Conservation (phyloP, 2,113 vertebrate species). For the Taurulus bubalis region DNA sequence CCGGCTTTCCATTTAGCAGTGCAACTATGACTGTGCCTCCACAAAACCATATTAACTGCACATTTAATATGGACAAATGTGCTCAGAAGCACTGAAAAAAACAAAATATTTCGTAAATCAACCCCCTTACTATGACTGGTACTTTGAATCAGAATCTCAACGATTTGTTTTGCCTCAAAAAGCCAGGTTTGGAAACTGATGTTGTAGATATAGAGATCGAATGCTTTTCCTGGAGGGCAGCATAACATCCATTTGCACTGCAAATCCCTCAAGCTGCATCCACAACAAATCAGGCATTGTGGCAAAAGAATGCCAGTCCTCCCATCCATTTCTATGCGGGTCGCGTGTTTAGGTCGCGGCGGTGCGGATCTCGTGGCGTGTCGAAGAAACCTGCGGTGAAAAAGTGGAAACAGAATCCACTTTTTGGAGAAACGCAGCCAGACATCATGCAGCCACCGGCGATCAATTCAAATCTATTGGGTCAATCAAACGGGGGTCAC, state of each 20-base stretch:
- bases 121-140: background rate
- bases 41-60: background rate
- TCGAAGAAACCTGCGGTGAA: too few relatives aligned
- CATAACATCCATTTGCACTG: constrained; percentile 13
- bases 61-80: background rate
- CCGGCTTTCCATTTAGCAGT: background rate
- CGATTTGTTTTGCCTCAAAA: constrained; percentile 20
- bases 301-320: too few relatives aligned
- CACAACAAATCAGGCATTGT: too few relatives aligned
- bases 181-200: constrained; percentile 45
- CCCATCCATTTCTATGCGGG: too few relatives aligned
- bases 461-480: too few relatives aligned
- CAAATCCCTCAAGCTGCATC: background rate
- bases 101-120: background rate
- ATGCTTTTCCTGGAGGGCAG: constrained; percentile 43
- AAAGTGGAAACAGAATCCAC: too few relatives aligned
- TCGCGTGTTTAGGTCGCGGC: too few relatives aligned
- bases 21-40: background rate
- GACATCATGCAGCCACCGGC: too few relatives aligned
- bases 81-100: background rate
- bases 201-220: background rate
- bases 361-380: too few relatives aligned
- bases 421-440: too few relatives aligned
- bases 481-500: too few relatives aligned
- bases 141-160: background rate